Evolutionary conservation across 1,140 invertebrate genomes (phyloP).

Genomic region (Atta colombica): DNA sequence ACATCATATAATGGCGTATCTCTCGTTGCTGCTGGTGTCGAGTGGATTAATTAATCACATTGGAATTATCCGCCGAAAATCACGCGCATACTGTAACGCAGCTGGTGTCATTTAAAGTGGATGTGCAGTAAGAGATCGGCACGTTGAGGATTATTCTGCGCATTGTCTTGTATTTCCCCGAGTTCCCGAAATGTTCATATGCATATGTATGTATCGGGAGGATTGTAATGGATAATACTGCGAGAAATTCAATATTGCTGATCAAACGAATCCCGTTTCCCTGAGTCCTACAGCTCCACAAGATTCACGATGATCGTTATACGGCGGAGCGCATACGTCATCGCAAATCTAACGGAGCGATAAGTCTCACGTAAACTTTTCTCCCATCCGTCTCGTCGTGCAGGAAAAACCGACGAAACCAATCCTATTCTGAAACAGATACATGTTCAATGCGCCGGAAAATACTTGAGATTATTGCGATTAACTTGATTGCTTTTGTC

Average conservation of each 20-base stretch:
- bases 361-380: conserved; percentile 33
- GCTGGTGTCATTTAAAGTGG: conserved; percentile 49
- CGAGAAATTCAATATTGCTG: conserved; percentile 47
- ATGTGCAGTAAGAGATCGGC: neutral
- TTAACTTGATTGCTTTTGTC: neutral
- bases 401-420: conserved; percentile 8
- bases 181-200: neutral
- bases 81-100: conserved; percentile 9
- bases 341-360: conserved; percentile 9
- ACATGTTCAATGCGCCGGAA: neutral
- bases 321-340: conserved; percentile 14
- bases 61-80: conserved; percentile 34
- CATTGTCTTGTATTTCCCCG: neutral
- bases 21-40: neutral
- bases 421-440: neutral
- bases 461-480: conserved; percentile 36
- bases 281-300: neutral
- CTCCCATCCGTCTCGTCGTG: neutral
- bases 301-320: conserved; percentile 31
- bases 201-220: neutral
- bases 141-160: neutral
- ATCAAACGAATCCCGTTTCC: conserved; percentile 29
- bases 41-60: conserved; percentile 51
- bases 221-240: conserved; percentile 47
- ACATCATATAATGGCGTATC: conserved; percentile 29